Base-by-base conservation (phyloP, 2,113 vertebrate species). In the Sciurus niger region DNA sequence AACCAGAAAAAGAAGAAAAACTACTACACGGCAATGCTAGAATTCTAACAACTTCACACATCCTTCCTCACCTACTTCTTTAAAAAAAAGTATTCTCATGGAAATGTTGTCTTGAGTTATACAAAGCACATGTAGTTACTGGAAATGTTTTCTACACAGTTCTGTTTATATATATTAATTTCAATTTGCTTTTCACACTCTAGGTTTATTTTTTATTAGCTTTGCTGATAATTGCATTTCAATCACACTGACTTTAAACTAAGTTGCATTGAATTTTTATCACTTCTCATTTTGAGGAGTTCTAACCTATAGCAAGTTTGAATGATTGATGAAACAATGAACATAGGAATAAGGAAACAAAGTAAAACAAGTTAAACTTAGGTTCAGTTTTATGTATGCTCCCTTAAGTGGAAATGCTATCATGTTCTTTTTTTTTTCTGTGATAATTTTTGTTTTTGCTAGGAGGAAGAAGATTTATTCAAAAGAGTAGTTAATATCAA, bases 111-210 rank as follows among this genome's bases (percentile, higher is more conserved):
- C 73, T 84, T 68, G 32, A 90, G 18, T 85, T 40, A 90, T n/a
- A 74, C 89, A 76, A 76, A 70, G 70, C 53, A 91, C 40, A 85
- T 7, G 90, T 70, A 94, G 79, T 96, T 94, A 86, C 89, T 51
- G 28, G 63, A 85, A 78, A 68, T 37, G 53, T 86, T 77, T 94
- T 72, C 78, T 34, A 0, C 58, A 25, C n/a, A 58, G 78, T 83
- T 60, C 72, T 96, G 63, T 43, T 74, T 34, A 43, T 48, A 92
- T 80, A 9, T 34, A 34, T 60, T 40, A 70, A 37, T 94, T 83
- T 25, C 48, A 18, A 30, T 55, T 88, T 67, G 63, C 24, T 84
- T 67, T 84, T 83, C 48, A 68, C 40, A 40, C 63, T 72, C 58
- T 90, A 25, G 70, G 7, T 28, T 72, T 70, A 28, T 89, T 74